Conservation (phyloP, 2,113 vertebrate genomes). For the Anguilla japonica region DNA sequence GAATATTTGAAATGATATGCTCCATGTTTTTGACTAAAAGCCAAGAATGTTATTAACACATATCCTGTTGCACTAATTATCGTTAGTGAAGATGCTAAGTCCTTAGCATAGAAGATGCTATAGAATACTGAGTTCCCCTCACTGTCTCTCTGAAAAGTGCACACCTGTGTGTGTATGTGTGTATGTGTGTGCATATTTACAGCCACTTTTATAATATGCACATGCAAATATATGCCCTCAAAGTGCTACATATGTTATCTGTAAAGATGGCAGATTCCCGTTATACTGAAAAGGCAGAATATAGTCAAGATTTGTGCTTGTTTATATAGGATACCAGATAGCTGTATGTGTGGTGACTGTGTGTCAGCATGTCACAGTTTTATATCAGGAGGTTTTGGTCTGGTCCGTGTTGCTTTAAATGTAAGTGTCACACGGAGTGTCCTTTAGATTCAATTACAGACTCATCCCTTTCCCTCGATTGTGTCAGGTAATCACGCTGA, state of each 20-base stretch:
- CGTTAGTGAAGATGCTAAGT: slow-evolving; percentile 36
- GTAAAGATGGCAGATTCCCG: neutral
- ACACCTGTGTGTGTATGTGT: neutral
- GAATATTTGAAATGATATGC: slow-evolving; percentile 22
- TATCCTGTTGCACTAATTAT: slow-evolving; percentile 13
- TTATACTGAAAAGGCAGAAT: neutral
- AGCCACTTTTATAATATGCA: neutral
- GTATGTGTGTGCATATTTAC: neutral
- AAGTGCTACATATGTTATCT: neutral
- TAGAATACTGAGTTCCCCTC: slow-evolving; percentile 21
- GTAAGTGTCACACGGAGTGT: neutral
- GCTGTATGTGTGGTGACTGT: neutral
- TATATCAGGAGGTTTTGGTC: neutral
- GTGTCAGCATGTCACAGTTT: neutral
- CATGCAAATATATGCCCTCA: neutral
- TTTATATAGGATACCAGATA: neutral
- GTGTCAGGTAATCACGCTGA: slow-evolving; percentile 14
- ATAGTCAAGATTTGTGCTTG: neutral
- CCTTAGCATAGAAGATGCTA: slow-evolving; percentile 17
- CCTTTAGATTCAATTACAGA: neutral
- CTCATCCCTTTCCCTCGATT: neutral
- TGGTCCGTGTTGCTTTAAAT: neutral
- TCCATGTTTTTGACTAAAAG: slow-evolving; percentile 35
- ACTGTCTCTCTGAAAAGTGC: slow-evolving; percentile 8
- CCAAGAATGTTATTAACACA: slow-evolving; percentile 33